Evolutionary conservation across 2,797 vertebrate species (phyloP).

Genomic region (Etheostoma perlongum): DNA sequence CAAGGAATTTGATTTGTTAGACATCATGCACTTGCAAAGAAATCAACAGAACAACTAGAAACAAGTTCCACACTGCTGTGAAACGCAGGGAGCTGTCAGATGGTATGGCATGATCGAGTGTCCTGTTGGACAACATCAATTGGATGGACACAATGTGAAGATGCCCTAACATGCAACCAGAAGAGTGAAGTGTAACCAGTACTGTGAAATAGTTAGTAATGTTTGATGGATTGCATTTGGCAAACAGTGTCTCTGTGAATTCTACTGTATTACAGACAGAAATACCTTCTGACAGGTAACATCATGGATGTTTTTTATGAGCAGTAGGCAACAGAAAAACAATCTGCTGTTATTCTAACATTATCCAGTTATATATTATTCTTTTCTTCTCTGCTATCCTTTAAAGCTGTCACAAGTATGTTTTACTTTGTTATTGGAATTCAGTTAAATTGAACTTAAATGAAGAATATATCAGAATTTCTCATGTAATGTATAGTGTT

Average conservation of each 20-base stretch:
- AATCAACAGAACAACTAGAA: too few species aligned
- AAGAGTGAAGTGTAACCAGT: too few species aligned
- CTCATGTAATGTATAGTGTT: neutral
- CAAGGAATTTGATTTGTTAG: too few species aligned
- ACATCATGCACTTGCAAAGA: too few species aligned
- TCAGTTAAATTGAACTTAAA: neutral
- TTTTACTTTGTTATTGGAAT: neutral
- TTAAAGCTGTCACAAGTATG: neutral
- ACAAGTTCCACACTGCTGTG: too few species aligned
- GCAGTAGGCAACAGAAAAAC: neutral
- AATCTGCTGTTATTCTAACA: neutral
- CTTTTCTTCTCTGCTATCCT: neutral
- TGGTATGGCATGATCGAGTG: too few species aligned
- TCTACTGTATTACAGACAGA: neutral
- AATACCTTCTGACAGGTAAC: neutral
- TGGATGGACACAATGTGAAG: too few species aligned
- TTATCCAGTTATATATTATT: too few species aligned
- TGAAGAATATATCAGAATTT: neutral
- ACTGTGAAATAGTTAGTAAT: too few species aligned
- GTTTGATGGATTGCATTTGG: slow-evolving; percentile 15
- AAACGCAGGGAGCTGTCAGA: too few species aligned
- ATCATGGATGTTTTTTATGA: neutral
- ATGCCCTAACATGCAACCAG: too few species aligned
- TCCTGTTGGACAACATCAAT: too few species aligned
- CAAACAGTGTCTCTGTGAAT: slow-evolving; percentile 7